Evolutionary conservation across 1,140 invertebrate genomes (phyloP), one percentile per base, ranked within the genome.

Genomic region (Macrobrachium nipponense): DNA sequence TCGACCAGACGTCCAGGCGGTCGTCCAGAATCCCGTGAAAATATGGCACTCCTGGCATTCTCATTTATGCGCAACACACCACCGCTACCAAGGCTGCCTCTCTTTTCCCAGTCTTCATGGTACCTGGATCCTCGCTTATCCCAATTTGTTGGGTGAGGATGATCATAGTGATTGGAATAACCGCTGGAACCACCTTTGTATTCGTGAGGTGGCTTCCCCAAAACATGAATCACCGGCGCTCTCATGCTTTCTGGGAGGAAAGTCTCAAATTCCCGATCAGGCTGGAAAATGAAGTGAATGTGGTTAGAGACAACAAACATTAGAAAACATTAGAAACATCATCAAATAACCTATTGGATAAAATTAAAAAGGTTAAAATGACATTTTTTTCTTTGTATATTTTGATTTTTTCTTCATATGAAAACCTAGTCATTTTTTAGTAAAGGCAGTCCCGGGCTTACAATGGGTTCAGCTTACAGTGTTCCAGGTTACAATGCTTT

Each of bases 51-150:
- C 66, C 84, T 80, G 60, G 66, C 60, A 4, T 78, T 78, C n/a
- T 86, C 84, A 18, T 60, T 86, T 36, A 86, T 73, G 12, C 78
- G 60, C 11, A 86, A 70, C 2, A 86, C 70, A 72, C 84, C 75
- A 43, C 84, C 59, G 20, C 72, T 61, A 14, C 83, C 76, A 51
- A 68, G 72, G 23, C 84, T 75, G 43, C 84, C 84, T 15, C 84
- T 86, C 59, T 86, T 86, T n/a, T 86, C 84, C 84, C 84, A 86
- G 51, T 86, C 84, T 17, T 86, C 84, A 80, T 86, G 77, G 59
- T 80, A 86, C 36, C 84, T 77, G 18, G 66, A 62, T 11, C 84
- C 84, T 43, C 84, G 84, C 77, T 86, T 86, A 18, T 86, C 84
- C 84, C 84, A 86, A 59, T 73, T n/a, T 43, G 80, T 77, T 20